Base-by-base conservation (phyloP, 1,140 invertebrate genomes). In the Drosophila quadrilineata region DNA sequence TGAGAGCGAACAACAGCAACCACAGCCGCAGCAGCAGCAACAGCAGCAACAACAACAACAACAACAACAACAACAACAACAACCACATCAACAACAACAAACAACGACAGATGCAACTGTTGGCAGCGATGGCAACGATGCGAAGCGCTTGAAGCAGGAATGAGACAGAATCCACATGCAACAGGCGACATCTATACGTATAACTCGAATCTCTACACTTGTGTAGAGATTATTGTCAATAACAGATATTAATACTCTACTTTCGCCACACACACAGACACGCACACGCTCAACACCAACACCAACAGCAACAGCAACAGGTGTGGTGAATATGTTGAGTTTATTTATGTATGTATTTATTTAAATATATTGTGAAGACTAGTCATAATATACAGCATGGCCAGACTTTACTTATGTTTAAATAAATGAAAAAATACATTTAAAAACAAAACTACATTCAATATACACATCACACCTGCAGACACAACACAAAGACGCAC, bases 141-240 rank as follows among this genome's bases (percentile, higher is more conserved):
- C 87, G 6, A 89, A 89, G 40, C 87, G 87, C 9, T 48, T 89
- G 28, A 89, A 89, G 53, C 87, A 87, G 59, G 87, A 89, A 88
- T 89, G 84, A 89, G 75, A 46, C 9, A 16, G 16, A 33, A 33
- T n/a, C n/a, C n/a, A n/a, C n/a, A n/a, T n/a, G n/a, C n/a, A 17
- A 6, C 6, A 9, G 6, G 16, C 36, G 43, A 19, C 41, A 19
- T 10, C 21, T 41, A 22, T 16, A 10, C 62, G 29, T 16, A 5
- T n/a, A 6, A 14, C 49, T 53, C 43, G 21, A 43, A 68, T 53
- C 50, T 14, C 46, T 35, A 26, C 52, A 19, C 41, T 43, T n/a
- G 8, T 71, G 49, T 71, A 56, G 53, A 84, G 69, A 73, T 76
- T 75, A 14, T 26, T 49, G 43, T 65, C 62, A 9, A 40, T 14